These are phyloP conservation scores for Carassius auratus DNA, from an alignment of 2,113 vertebrate species.

Conservation along the genomic window DNA sequence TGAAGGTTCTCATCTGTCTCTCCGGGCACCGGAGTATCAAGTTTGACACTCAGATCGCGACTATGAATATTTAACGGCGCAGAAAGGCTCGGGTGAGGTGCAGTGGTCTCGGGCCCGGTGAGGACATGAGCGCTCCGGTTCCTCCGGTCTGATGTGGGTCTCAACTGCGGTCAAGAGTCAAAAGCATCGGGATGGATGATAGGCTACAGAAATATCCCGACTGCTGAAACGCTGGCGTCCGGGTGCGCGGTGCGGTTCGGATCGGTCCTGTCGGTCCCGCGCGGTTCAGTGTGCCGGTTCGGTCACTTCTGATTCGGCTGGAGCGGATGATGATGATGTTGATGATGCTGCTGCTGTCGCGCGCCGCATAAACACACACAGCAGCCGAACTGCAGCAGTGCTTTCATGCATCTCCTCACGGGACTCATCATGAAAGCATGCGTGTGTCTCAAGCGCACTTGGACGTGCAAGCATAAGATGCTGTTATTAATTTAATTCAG, in stretches of 20 bases:
- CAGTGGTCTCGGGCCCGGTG: constrained; percentile 55
- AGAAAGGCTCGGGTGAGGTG: constrained; percentile 50
- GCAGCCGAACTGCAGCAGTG: not conserved
- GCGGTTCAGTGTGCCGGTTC: constrained; percentile 65
- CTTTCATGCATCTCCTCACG: not conserved
- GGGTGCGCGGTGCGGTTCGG: constrained; percentile 63
- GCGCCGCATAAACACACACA: constrained; percentile 18
- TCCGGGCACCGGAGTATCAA: constrained; percentile 19
- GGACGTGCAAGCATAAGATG: not conserved
- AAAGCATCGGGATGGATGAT: not conserved
- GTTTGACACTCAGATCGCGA: constrained; percentile 37
- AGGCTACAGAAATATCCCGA: not conserved
- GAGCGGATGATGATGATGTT: constrained; percentile 9
- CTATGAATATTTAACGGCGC: constrained; percentile 36
- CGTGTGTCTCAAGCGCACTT: not conserved
- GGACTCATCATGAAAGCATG: not conserved
- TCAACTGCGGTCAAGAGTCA: not conserved
- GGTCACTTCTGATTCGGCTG: constrained; percentile 25
- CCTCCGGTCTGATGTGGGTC: not conserved
- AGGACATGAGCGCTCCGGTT: constrained; percentile 19
- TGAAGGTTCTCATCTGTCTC: constrained; percentile 9
- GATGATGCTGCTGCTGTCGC: not conserved
- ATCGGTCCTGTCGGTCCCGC: constrained; percentile 28
- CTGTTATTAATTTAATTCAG: not conserved
- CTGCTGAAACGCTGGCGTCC: not conserved